Conservation (phyloP, 2,113 vertebrate genomes). For the Crotalus tigris region DNA sequence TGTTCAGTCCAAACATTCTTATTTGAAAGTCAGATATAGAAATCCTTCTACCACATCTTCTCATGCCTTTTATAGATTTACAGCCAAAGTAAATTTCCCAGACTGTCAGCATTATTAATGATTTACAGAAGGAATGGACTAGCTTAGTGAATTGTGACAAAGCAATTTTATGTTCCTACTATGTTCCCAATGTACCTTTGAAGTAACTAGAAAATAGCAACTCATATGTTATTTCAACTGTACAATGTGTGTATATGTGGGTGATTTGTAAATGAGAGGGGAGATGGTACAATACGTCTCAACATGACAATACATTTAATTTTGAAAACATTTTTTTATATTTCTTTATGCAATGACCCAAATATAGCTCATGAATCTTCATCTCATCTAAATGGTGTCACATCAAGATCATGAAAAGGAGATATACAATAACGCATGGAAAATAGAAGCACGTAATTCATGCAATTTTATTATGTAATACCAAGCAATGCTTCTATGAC, state of each 20-base stretch:
- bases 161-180: constrained; percentile 49
- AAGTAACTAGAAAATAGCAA: constrained; percentile 46
- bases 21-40: constrained; percentile 54
- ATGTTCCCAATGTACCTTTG: constrained; percentile 47
- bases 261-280: constrained; percentile 3
- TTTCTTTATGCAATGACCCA: background rate
- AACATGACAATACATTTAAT: background rate
- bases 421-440: background rate
- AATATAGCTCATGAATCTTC: background rate
- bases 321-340: constrained; percentile 2
- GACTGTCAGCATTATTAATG: constrained; percentile 60
- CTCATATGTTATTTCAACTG: constrained; percentile 43
- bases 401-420: background rate
- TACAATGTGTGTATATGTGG: background rate
- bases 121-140: constrained; percentile 63
- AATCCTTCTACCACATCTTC: constrained; percentile 60
- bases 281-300: background rate
- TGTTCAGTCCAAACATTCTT: constrained; percentile 28
- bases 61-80: constrained; percentile 62
- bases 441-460: background rate
- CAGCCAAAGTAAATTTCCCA: constrained; percentile 56
- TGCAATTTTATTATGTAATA: background rate
- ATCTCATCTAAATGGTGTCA: background rate
- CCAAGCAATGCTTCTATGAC: background rate
- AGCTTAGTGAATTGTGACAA: constrained; percentile 59